phyloP scores from a whole-genome alignment of 2,888 invertebrate species.

The Thera britannica region DNA sequence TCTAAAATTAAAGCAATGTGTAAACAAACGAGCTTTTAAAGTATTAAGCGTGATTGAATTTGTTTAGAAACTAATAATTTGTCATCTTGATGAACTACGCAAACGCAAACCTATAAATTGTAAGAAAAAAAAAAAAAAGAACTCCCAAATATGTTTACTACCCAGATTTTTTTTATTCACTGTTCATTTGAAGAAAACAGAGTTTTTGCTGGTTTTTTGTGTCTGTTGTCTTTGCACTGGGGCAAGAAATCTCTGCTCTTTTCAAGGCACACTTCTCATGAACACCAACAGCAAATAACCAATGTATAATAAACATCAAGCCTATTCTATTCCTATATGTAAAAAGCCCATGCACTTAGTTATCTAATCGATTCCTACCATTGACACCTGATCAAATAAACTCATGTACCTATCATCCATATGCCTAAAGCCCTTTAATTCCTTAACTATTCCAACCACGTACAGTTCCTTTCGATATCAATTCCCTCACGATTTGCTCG shows the following conservation, averaged over 20 bases:
- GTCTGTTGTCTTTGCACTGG: no score
- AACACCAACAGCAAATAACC: neutral
- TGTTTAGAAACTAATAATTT: constrained; percentile 4
- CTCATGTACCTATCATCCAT: constrained; percentile 5
- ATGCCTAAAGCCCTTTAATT: constrained; percentile 20
- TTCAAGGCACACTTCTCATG: neutral
- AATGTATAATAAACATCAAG: neutral
- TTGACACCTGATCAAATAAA: constrained; percentile 41
- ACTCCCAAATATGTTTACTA: no score
- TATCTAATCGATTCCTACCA: constrained; percentile 29
- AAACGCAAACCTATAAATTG: no score
- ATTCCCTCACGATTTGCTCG: constrained; percentile 17
- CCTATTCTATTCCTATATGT: constrained; percentile 3
- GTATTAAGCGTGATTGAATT: constrained; percentile 10
- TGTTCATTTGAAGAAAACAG: no score
- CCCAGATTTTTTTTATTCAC: no score
- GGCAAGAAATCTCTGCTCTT: no score
- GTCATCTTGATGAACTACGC: neutral
- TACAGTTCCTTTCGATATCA: constrained; percentile 19
- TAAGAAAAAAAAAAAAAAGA: no score
- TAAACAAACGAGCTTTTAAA: constrained; percentile 22
- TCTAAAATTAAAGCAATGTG: constrained; percentile 30
- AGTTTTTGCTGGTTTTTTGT: no score
- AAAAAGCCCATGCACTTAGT: constrained; percentile 4
- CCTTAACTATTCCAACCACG: constrained; percentile 27